These are phyloP conservation scores for Galbula dea DNA, from an alignment of 2,113 vertebrate genomes.

Conservation along the genomic window DNA sequence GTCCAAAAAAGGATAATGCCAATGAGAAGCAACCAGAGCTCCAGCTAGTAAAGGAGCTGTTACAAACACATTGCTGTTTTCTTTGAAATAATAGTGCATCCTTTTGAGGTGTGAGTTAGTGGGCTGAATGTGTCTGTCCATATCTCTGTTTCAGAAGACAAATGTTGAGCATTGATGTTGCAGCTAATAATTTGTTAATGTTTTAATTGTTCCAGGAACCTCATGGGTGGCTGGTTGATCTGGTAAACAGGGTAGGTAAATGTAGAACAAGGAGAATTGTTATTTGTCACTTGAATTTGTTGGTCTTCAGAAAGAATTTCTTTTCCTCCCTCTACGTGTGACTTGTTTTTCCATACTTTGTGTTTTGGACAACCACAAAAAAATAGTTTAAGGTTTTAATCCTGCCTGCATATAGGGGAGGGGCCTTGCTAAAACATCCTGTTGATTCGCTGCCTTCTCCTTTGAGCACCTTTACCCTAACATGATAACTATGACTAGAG, in stretches of 20 bases:
- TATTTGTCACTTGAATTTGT: neutral
- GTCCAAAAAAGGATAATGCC: neutral
- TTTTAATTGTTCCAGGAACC: constrained; percentile 86
- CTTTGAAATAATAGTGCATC: neutral
- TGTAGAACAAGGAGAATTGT: neutral
- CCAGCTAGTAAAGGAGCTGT: neutral
- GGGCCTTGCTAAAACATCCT: neutral
- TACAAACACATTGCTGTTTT: neutral
- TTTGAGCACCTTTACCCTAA: neutral
- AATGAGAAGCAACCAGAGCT: neutral
- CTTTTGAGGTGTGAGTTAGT: neutral
- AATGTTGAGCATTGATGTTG: neutral
- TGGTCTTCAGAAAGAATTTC: neutral
- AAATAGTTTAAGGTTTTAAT: neutral
- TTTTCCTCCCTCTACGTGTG: neutral
- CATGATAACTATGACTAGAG: accelerated
- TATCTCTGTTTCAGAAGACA: neutral
- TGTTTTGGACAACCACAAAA: neutral
- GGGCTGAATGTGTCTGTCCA: neutral
- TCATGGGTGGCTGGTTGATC: constrained; percentile 98
- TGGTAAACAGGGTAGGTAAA: constrained; percentile 91
- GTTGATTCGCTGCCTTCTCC: neutral
- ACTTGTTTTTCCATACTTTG: neutral
- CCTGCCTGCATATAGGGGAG: neutral
- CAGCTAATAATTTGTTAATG: constrained; percentile 15